phyloP scores from a whole-genome alignment of 2,797 vertebrate species.

The Chaenodraco wilsoni region DNA sequence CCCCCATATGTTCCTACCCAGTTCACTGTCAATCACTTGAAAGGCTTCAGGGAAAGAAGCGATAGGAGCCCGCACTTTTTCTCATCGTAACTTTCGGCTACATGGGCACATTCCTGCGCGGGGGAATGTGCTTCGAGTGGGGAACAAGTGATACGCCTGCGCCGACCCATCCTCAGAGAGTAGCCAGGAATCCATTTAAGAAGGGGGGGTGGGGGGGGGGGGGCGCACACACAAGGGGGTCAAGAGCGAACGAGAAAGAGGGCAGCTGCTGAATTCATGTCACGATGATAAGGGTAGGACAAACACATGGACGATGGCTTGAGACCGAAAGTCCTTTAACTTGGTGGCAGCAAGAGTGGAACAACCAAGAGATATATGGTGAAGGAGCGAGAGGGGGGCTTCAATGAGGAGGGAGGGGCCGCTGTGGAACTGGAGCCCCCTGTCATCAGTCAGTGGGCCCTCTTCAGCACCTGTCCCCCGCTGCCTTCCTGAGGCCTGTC shows the following conservation, averaged over 20 bases:
- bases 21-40: conserved; percentile 60
- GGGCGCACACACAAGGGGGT: conserved; percentile 27
- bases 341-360: conserved; percentile 53
- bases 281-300: conserved; percentile 20
- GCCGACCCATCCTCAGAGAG: conserved; percentile 50
- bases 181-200: conserved; percentile 36
- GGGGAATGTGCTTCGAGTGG: conserved; percentile 46
- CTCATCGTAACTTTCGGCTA: conserved; percentile 40
- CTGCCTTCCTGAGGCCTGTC: conserved; percentile 78
- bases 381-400: conserved; percentile 4
- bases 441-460: conserved; percentile 70
- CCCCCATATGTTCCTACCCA: conserved; percentile 49
- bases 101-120: conserved; percentile 65
- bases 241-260: conserved; percentile 43
- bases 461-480: conserved; percentile 73
- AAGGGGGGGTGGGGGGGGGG: background rate
- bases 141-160: conserved; percentile 48
- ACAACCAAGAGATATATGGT: conserved; percentile 42
- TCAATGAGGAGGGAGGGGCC: conserved; percentile 35
- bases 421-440: conserved; percentile 57
- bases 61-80: conserved; percentile 23
- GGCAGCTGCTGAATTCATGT: conserved; percentile 63
- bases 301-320: conserved; percentile 26
- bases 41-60: conserved; percentile 27
- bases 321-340: conserved; percentile 29